Base-by-base conservation (phyloP, 35 echinoderm and acorn worm genomes). In the Apostichopus californicus region DNA sequence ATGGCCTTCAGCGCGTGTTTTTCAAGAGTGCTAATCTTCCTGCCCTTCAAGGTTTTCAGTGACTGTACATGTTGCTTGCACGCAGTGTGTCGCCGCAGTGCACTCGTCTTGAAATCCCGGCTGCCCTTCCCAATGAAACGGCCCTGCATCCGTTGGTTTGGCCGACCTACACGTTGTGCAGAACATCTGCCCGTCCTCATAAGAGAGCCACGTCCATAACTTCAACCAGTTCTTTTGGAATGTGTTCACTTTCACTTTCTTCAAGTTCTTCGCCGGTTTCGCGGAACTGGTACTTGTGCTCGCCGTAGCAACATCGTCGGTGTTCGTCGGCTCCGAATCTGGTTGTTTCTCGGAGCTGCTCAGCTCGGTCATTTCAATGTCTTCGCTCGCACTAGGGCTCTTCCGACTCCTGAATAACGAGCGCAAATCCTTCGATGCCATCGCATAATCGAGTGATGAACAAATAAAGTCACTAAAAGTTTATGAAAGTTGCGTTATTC, bases 171-270 rank as follows among this genome's bases (percentile, higher is more conserved):
- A 87, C 11, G 54, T 58, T 15, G 83, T 59, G 17, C 83, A 57
- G 55, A 59, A 87, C 52, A 87, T 56, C 55, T 59, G 11, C 83
- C 83, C 52, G 26, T 87, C 55, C 26, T 87, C 83, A 57, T 87
- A 87, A 9, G 53, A 59, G 52, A 87, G 83, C 83, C 83, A 87
- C 15, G 83, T 56, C 83, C 57, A 87, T 9, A 87, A 24, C 12
- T 56, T 52, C 83, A 87, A 17, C 83, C 83, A 87, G 54, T 87
- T 87, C 55, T 57, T 56, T 87, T 87, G 52, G 55, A 87, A 87
- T 57, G 26, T 28, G 26, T 28, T 28, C 26, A 28, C 26, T 28
- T 28, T 28, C 26, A 28, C 26, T 28, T 28, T 28, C 26, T 28
- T 28, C 26, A 28, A 28, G 26, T 28, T 28, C 26, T 28, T 28